Percentiles rank a stretch among this genome's conserved stretches.
These are phyloP conservation scores for Etheostoma perlongum DNA, from an alignment of 2,797 vertebrate genomes.

Conservation along the genomic window DNA sequence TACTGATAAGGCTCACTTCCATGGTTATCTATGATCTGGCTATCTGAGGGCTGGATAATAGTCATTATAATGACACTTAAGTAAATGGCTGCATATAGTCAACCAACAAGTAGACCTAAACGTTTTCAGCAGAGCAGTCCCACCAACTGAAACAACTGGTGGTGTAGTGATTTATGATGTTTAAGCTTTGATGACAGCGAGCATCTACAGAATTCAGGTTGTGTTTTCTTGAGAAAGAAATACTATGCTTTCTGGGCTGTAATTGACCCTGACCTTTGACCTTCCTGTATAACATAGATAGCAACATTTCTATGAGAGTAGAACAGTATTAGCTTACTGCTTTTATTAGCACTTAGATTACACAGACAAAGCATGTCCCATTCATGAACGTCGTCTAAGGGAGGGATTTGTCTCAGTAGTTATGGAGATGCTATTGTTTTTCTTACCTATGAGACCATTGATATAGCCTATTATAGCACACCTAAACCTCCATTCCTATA, in stretches of 20 bases:
- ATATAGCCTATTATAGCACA: no score
- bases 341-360: not conserved
- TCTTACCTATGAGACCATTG: not conserved
- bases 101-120: not conserved
- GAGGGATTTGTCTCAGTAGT: not conserved
- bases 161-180: not conserved
- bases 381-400: not conserved
- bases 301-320: not conserved
- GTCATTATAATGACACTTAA: not conserved
- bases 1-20: not conserved
- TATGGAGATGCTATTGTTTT: not conserved
- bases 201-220: not conserved
- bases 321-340: conserved; percentile 7
- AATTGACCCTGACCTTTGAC: conserved; percentile 10
- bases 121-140: not conserved
- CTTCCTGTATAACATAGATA: not conserved
- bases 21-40: conserved; percentile 1
- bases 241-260: not conserved
- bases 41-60: not conserved
- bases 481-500: conserved; percentile 79
- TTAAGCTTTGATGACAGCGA: not conserved
- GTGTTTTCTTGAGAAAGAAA: not conserved
- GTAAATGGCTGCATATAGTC: not conserved
- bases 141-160: not conserved
- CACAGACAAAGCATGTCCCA: not conserved